Evolutionary conservation across 2,797 vertebrate species (phyloP).

Genomic region (Heliangelus exortis): DNA sequence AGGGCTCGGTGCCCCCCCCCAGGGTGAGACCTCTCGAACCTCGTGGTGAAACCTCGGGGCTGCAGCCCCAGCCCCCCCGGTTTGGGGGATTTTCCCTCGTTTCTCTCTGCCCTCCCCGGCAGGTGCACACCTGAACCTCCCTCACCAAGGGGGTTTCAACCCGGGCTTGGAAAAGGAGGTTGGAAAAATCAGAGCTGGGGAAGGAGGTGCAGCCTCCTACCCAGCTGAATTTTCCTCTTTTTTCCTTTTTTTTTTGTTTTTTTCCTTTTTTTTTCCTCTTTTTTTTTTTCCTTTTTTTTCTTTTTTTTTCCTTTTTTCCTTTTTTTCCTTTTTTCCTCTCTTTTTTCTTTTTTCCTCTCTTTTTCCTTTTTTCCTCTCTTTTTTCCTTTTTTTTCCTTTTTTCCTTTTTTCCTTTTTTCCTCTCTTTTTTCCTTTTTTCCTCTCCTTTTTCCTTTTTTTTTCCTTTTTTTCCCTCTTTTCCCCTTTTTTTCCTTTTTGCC

Average conservation of each 20-base stretch:
- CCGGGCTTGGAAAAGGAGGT: neutral
- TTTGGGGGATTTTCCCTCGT: neutral
- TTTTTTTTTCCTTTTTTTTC: no score
- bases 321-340: no score
- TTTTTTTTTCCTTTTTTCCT: neutral
- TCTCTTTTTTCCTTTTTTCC: no score
- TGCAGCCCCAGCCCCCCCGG: neutral
- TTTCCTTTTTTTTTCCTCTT: neutral
- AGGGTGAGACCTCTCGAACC: neutral
- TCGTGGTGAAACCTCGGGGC: accelerated
- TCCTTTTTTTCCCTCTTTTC: no score
- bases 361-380: no score
- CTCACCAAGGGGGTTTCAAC: neutral
- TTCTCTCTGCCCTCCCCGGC: no score
- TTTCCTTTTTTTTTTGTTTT: no score
- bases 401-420: no score
- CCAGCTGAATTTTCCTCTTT: neutral
- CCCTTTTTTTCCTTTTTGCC: no score
- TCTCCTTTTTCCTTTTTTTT: no score
- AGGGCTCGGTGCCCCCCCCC: accelerated
- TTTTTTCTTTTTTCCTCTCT: no score
- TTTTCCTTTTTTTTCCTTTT: no score
- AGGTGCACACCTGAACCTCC: accelerated
- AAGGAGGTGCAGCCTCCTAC: neutral
- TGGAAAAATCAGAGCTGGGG: neutral